Conservation (phyloP, 2,888 invertebrate genomes). For the Electrophaes corylata region DNA sequence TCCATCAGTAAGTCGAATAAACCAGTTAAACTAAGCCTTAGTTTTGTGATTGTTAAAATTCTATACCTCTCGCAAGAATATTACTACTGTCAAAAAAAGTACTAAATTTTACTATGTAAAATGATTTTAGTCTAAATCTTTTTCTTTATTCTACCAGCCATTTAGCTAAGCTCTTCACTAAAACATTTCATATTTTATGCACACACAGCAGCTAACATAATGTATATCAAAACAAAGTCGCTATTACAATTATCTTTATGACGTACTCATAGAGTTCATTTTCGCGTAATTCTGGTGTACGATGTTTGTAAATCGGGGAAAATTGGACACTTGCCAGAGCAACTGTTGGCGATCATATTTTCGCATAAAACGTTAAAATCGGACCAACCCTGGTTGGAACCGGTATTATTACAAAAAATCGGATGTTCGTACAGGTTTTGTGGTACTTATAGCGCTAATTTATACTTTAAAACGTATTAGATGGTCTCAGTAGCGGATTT, state of each 20-base stretch:
- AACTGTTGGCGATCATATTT: constrained; percentile 50
- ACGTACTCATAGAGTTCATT: constrained; percentile 39
- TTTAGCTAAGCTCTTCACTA: constrained; percentile 13
- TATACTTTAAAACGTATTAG: too few species aligned
- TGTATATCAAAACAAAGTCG: constrained; percentile 25
- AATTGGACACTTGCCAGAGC: constrained; percentile 50
- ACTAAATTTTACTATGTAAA: too few species aligned
- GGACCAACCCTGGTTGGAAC: neutral
- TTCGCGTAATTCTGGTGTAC: constrained; percentile 31
- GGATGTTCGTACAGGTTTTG: neutral
- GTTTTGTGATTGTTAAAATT: too few species aligned
- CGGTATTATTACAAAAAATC: neutral
- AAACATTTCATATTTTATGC: constrained; percentile 26
- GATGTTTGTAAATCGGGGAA: constrained; percentile 18
- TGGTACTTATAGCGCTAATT: neutral
- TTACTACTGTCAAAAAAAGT: too few species aligned
- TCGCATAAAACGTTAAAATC: constrained; percentile 57
- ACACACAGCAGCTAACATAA: constrained; percentile 16
- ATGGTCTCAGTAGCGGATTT: too few species aligned
- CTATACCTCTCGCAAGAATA: too few species aligned
- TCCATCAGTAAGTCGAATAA: too few species aligned
- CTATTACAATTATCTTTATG: constrained; percentile 29
- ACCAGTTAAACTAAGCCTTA: too few species aligned
- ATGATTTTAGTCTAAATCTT: neutral
- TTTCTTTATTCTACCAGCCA: constrained; percentile 1